Conservation (phyloP, 2,888 invertebrate species). For the Agrilus cyanescens region DNA sequence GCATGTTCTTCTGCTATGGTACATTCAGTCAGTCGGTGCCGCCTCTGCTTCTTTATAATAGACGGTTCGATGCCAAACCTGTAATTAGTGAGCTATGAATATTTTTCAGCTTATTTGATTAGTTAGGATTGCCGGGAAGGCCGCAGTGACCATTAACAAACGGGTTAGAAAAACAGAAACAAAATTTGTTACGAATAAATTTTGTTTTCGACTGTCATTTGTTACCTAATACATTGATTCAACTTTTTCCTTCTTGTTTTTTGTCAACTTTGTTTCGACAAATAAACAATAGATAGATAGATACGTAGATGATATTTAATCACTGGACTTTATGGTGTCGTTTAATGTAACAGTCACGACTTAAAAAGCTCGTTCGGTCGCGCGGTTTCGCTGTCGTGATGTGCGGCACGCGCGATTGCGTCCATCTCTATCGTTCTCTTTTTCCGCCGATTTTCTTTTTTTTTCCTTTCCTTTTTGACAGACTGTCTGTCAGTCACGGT, state of each 20-base stretch:
- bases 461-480: neutral
- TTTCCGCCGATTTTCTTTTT: constrained; percentile 6
- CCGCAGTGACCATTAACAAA: constrained; percentile 3
- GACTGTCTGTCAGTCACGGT: neutral
- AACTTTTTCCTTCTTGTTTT: too few species aligned
- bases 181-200: too few species aligned
- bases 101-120: constrained; percentile 30
- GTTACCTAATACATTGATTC: too few species aligned
- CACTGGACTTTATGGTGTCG: neutral
- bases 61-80: constrained; percentile 30
- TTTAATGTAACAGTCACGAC: constrained; percentile 10
- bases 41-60: constrained; percentile 35
- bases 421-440: constrained; percentile 8
- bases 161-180: neutral
- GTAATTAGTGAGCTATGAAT: constrained; percentile 32
- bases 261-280: too few species aligned
- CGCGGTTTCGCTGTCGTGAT: constrained; percentile 10
- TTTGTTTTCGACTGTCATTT: too few species aligned
- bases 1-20: neutral
- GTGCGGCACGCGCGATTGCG: constrained; percentile 6
- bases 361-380: neutral
- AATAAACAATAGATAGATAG: too few species aligned
- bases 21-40: constrained; percentile 15
- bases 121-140: constrained; percentile 13
- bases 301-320: too few species aligned